Evolutionary conservation across 1,140 invertebrate species (phyloP).

Genomic region (Cataglyphis hispanica): DNA sequence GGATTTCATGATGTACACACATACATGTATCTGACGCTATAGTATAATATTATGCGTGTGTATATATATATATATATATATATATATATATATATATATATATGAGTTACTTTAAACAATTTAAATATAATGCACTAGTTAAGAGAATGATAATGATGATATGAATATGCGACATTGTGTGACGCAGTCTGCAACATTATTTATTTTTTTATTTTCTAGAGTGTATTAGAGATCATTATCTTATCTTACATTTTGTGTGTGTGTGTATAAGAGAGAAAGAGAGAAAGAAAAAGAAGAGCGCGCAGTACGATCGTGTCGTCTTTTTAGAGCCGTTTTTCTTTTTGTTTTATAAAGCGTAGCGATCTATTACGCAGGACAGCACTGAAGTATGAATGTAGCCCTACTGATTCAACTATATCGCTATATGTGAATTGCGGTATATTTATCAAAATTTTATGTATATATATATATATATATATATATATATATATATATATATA

Average conservation of each 20-base stretch:
- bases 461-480: constrained; percentile 22
- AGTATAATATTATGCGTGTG: neutral
- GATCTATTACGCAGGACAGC: constrained; percentile 39
- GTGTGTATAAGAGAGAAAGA: neutral
- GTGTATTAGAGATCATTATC: constrained; percentile 60
- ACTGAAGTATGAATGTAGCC: constrained; percentile 36
- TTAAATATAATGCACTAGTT: constrained; percentile 20
- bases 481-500: constrained; percentile 13
- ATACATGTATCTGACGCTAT: neutral
- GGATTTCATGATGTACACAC: neutral
- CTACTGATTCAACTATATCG: constrained; percentile 36
- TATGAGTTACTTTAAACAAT: constrained; percentile 12
- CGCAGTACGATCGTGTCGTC: constrained; percentile 2
- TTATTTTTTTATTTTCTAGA: constrained; percentile 39
- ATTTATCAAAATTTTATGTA: constrained; percentile 43
- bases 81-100: neutral
- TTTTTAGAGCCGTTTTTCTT: constrained; percentile 52
- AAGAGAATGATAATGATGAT: constrained; percentile 38
- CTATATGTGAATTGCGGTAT: constrained; percentile 43
- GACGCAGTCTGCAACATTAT: constrained; percentile 51
- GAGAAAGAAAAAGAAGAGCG: neutral
- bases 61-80: neutral
- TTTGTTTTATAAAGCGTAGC: constrained; percentile 48
- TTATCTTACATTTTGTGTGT: constrained; percentile 51
- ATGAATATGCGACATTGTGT: constrained; percentile 40